These are phyloP conservation scores for Phrynocephalus forsythii DNA, from an alignment of 2,797 vertebrate genomes.

Conservation along the genomic window DNA sequence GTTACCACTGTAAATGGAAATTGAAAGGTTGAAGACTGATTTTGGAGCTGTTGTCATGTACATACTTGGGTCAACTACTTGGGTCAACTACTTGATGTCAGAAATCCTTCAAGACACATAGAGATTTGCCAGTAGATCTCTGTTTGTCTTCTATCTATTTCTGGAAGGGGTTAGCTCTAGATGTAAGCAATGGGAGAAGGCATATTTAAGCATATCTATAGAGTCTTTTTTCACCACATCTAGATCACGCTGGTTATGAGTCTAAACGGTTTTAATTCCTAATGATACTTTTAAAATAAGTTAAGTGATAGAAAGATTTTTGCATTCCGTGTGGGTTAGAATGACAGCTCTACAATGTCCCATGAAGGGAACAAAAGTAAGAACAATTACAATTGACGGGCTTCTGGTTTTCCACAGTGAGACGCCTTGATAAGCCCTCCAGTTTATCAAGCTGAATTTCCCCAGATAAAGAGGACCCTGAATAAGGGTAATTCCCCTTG, in stretches of 20 bases:
- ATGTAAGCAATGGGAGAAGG: too few relatives aligned
- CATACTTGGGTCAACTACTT: neutral
- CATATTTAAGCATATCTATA: too few relatives aligned
- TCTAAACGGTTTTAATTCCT: too few relatives aligned
- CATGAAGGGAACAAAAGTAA: conserved; percentile 47
- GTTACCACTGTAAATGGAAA: neutral
- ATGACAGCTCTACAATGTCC: neutral
- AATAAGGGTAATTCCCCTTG: too few relatives aligned
- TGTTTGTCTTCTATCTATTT: neutral
- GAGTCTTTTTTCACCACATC: neutral
- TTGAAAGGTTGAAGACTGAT: neutral
- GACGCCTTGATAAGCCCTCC: too few relatives aligned
- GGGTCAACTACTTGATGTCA: neutral
- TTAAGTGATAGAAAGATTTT: neutral
- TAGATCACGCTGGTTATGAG: too few relatives aligned
- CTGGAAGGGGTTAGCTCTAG: neutral
- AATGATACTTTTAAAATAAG: neutral
- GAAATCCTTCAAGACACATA: neutral
- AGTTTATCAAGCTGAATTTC: too few relatives aligned
- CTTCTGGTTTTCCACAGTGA: too few relatives aligned
- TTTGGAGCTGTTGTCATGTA: neutral
- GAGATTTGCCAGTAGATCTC: neutral
- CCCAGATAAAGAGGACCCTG: too few relatives aligned
- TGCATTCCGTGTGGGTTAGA: neutral
- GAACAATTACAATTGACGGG: conserved; percentile 64